Conservation (phyloP, 2,113 vertebrate species). For the Ramphastos sulfuratus region DNA sequence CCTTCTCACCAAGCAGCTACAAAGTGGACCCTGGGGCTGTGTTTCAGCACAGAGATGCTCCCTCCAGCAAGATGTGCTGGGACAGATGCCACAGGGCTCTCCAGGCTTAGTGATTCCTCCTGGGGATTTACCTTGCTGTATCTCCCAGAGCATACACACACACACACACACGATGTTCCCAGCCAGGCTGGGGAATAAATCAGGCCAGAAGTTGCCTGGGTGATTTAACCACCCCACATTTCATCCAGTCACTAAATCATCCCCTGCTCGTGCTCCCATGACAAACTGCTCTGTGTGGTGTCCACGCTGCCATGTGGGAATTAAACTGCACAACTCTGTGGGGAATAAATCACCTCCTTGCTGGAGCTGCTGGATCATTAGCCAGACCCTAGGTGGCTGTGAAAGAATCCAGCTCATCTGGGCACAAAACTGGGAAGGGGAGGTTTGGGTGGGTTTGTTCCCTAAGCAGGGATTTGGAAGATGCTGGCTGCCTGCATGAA, state of each 20-base stretch:
- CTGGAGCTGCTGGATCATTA: not conserved
- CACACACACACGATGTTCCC: fast-evolving
- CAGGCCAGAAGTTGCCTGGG: not conserved
- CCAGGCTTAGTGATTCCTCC: not conserved
- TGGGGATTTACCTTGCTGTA: not conserved
- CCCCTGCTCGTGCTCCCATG: not conserved
- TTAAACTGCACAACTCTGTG: conserved; percentile 2
- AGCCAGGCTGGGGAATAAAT: conserved; percentile 15
- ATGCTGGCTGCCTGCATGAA: not conserved
- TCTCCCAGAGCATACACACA: not conserved
- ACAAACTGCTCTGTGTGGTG: conserved; percentile 34
- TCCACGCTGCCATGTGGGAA: not conserved
- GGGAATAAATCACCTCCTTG: conserved; percentile 31
- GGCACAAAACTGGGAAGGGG: not conserved
- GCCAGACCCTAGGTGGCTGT: not conserved
- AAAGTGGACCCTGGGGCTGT: not conserved
- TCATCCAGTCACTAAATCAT: conserved; percentile 40
- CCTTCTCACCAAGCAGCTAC: not conserved
- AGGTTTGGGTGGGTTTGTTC: not conserved
- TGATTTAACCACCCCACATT: conserved; percentile 58
- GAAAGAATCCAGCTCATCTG: not conserved
- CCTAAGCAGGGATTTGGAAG: not conserved
- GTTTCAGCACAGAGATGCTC: not conserved
- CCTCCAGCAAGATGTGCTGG: not conserved
- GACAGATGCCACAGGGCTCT: not conserved